Evolutionary conservation across 2,888 invertebrate species (phyloP).

Genomic region (Acleris laterana): DNA sequence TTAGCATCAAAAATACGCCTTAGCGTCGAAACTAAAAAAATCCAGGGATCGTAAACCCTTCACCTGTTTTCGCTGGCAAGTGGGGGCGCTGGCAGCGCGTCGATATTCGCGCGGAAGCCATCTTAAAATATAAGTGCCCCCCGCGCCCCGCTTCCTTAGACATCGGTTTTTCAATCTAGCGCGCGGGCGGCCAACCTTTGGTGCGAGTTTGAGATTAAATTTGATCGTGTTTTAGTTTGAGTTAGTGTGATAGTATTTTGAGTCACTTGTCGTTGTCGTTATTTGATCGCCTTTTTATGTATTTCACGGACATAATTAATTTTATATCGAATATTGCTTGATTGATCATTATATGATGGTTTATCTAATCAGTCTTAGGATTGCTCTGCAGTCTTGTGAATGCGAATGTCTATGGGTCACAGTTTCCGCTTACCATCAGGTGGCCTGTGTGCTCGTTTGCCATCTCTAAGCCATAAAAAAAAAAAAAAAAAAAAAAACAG

Average conservation of each 20-base stretch:
- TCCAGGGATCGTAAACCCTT: conserved; percentile 58
- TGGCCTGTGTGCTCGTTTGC: too few species aligned
- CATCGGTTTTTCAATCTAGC: conserved; percentile 75
- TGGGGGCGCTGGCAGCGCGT: conserved; percentile 62
- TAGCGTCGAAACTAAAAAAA: conserved; percentile 9
- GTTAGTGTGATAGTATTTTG: neutral
- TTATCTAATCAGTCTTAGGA: too few species aligned
- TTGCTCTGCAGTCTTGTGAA: too few species aligned
- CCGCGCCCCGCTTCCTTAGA: conserved; percentile 68
- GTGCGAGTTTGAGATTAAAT: conserved; percentile 33
- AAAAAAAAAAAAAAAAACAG: too few species aligned
- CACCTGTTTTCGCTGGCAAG: conserved; percentile 48
- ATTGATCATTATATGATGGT: too few species aligned
- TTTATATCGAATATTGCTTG: too few species aligned
- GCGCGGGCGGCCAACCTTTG: conserved; percentile 60
- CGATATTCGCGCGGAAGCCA: conserved; percentile 82
- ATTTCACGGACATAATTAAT: too few species aligned
- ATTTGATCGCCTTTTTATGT: neutral
- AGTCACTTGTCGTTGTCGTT: too few species aligned
- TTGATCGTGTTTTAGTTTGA: neutral
- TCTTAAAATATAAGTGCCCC: conserved; percentile 81
- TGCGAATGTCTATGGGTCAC: too few species aligned
- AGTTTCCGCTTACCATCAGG: too few species aligned
- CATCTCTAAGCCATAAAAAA: too few species aligned
- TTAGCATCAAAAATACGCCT: too few species aligned